Percentiles rank a stretch among this genome's conserved stretches.
phyloP scores from a whole-genome alignment of 2,113 vertebrate species.

The Ciconia stormi region DNA sequence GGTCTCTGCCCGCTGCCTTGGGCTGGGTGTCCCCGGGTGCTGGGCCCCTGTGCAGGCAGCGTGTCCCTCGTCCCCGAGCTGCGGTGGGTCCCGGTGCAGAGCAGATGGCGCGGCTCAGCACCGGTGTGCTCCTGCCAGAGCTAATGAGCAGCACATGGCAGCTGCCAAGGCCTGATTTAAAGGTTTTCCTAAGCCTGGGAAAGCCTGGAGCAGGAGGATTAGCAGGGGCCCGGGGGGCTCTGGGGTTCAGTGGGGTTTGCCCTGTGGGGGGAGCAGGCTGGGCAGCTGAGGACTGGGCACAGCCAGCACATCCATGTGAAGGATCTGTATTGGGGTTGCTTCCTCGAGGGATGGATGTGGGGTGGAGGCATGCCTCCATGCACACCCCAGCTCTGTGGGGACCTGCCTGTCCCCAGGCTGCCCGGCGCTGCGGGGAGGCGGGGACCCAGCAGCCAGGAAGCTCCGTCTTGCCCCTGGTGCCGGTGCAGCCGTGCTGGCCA shows the following conservation, averaged over 20 bases:
- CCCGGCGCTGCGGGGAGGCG: rapidly evolving
- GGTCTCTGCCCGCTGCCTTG: neutral
- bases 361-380: too few species aligned
- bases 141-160: slow-evolving; percentile 21
- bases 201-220: neutral
- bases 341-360: neutral
- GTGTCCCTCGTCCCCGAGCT: rapidly evolving
- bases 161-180: neutral
- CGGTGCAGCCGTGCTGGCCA: neutral
- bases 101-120: neutral
- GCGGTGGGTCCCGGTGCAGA: neutral
- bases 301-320: neutral
- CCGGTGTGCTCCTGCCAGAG: neutral
- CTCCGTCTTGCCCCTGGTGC: neutral
- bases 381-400: neutral
- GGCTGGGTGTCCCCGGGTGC: neutral
- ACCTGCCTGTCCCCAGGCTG: neutral
- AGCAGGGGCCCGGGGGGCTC: neutral
- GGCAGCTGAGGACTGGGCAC: neutral
- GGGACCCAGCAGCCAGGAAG: neutral
- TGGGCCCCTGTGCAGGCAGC: neutral
- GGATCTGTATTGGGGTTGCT: rapidly evolving
- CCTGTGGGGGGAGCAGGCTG: neutral
- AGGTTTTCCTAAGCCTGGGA: slow-evolving; percentile 35
- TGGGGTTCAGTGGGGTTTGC: neutral